phyloP scores from a whole-genome alignment of 2,888 invertebrate genomes.

The Pinctada fucata region DNA sequence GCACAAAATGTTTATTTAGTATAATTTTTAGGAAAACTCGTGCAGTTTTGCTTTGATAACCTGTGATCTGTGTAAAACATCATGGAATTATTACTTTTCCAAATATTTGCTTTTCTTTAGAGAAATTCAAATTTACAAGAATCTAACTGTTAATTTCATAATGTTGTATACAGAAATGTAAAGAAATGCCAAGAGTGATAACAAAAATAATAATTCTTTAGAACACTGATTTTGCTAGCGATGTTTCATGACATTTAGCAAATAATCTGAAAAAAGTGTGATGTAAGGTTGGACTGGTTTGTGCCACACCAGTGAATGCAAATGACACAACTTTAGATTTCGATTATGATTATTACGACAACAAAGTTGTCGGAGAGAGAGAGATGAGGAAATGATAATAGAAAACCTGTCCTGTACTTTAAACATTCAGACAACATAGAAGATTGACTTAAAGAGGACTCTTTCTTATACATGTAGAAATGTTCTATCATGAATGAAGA shows the following conservation, averaged over 20 bases:
- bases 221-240: background rate
- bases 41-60: constrained; percentile 13
- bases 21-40: too few relatives aligned
- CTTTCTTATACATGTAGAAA: too few relatives aligned
- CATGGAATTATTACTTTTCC: background rate
- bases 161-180: background rate
- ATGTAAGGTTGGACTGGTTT: background rate
- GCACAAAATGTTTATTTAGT: too few relatives aligned
- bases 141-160: background rate
- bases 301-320: background rate
- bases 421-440: too few relatives aligned
- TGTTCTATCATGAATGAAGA: too few relatives aligned
- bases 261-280: background rate
- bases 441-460: too few relatives aligned
- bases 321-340: background rate
- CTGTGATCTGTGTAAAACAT: constrained; percentile 5
- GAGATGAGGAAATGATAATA: too few relatives aligned
- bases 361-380: too few relatives aligned
- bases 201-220: background rate
- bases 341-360: background rate
- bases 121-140: too few relatives aligned
- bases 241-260: constrained; percentile 2
- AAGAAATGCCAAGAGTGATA: background rate
- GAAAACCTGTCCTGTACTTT: too few relatives aligned
- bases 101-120: too few relatives aligned